phyloP scores from a whole-genome alignment of 2,888 invertebrate species.

The Listrodromus nycthemerus region DNA sequence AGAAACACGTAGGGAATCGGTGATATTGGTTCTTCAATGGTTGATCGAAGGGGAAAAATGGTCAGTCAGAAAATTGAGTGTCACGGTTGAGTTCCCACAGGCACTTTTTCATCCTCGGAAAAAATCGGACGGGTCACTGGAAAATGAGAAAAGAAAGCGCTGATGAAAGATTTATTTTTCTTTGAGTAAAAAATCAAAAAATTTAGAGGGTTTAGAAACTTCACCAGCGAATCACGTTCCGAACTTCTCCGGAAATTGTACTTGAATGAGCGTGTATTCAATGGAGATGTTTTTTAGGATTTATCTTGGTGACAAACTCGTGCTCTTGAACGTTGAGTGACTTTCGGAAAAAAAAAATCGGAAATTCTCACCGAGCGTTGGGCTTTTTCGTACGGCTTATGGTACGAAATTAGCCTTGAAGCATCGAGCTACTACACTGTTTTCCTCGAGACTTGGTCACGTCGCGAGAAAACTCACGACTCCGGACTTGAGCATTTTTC shows the following conservation, averaged over 20 bases:
- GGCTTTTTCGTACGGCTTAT: not conserved
- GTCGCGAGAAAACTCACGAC: not conserved
- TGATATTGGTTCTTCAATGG: not conserved
- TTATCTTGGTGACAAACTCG: not conserved
- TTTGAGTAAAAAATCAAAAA: not conserved
- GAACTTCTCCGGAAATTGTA: no score
- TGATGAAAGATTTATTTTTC: not conserved
- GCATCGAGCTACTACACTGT: not conserved
- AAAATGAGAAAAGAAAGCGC: not conserved
- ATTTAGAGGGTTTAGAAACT: no score
- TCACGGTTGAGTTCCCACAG: not conserved
- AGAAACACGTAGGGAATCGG: constrained; percentile 3
- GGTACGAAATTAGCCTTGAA: not conserved
- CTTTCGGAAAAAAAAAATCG: not conserved
- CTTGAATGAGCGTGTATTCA: no score
- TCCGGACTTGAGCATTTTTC: not conserved
- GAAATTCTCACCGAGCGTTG: not conserved
- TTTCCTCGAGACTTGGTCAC: not conserved
- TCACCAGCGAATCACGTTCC: no score
- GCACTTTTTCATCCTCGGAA: not conserved
- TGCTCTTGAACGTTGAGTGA: not conserved
- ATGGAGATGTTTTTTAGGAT: not conserved
- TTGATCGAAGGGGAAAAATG: not conserved
- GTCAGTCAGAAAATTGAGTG: not conserved
- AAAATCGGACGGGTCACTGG: not conserved